Percentiles rank a stretch among this genome's conserved stretches.
phyloP scores from a whole-genome alignment of 2,888 invertebrate genomes.

The Parthenolecanium corni region DNA sequence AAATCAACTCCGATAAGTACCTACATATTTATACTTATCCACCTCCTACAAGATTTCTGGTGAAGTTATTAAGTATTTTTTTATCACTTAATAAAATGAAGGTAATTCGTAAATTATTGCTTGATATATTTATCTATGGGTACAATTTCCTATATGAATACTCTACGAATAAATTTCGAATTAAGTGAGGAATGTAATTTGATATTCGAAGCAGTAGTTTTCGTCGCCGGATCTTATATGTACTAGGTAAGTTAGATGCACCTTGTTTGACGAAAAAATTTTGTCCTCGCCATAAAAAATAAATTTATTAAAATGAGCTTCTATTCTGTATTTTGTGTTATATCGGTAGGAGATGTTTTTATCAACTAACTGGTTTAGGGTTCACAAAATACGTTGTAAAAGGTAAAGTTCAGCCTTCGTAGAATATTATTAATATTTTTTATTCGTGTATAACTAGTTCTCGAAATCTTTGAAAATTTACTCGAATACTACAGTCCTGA shows the following conservation, averaged over 20 bases:
- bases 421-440: background rate
- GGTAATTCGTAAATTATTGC: background rate
- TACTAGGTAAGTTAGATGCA: background rate
- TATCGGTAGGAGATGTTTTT: constrained; percentile 27
- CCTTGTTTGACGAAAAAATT: background rate
- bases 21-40: no score
- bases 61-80: no score
- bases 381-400: background rate
- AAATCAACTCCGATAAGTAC: no score
- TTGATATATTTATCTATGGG: background rate
- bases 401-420: constrained; percentile 2
- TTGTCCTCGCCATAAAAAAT: background rate
- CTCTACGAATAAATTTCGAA: background rate
- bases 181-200: background rate
- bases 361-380: constrained; percentile 13
- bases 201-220: background rate
- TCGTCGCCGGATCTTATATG: background rate
- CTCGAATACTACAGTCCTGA: no score
- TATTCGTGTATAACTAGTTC: no score
- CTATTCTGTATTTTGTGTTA: constrained; percentile 18
- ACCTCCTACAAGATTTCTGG: no score
- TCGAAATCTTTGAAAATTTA: no score
- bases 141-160: background rate
- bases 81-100: constrained; percentile 5
- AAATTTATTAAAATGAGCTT: constrained; percentile 26